These are phyloP conservation scores for Lepidotrigona ventralis DNA, from an alignment of 1,140 invertebrate species.

Conservation along the genomic window DNA sequence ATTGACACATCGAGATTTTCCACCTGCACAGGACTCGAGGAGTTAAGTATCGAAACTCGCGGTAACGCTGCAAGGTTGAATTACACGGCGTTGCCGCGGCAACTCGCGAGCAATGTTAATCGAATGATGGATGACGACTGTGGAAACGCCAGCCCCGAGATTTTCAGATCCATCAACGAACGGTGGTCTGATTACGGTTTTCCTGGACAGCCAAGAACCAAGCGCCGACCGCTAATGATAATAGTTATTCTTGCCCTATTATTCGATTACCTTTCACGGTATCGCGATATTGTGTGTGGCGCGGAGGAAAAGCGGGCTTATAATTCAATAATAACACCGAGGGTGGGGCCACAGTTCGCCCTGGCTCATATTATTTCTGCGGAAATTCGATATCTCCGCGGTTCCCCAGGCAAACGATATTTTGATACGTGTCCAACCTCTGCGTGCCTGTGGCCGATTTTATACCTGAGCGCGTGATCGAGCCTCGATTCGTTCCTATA, in stretches of 20 bases:
- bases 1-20: background rate
- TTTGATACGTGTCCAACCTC: constrained; percentile 11
- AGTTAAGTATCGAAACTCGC: background rate
- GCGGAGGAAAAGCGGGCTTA: constrained; percentile 36
- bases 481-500: background rate
- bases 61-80: background rate
- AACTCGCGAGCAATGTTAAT: background rate
- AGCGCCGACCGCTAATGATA: background rate
- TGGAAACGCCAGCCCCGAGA: background rate
- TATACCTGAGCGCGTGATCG: background rate
- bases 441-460: no score
- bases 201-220: background rate
- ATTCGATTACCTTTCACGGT: constrained; percentile 13
- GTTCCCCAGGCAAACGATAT: constrained; percentile 44
- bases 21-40: background rate
- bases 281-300: constrained; percentile 17
- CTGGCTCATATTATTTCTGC: constrained; percentile 36
- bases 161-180: background rate
- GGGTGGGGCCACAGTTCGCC: background rate
- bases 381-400: constrained; percentile 46
- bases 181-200: background rate
- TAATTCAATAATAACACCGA: constrained; percentile 46
- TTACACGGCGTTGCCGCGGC: background rate
- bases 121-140: constrained; percentile 5
- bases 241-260: constrained; percentile 35